Evolutionary conservation across 2,797 vertebrate species (phyloP), one percentile per base, ranked within the genome.

Genomic region (Phataginus tetradactyla): DNA sequence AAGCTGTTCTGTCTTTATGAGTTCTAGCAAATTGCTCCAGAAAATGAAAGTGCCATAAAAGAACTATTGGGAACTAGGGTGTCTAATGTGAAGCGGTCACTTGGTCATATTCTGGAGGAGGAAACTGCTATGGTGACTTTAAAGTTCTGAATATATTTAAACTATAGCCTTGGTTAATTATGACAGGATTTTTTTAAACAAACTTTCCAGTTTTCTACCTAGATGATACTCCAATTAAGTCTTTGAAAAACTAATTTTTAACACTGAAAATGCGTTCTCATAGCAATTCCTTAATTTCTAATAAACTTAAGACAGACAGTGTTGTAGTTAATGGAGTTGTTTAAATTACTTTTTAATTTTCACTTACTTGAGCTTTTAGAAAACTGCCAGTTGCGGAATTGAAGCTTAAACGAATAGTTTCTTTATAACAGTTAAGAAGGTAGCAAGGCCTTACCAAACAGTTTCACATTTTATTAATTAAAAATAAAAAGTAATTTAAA

Each of bases 1-100:
- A 55, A 37, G 79, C 90, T 12, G 13, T 42, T 34, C 63, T 79
- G 32, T 49, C 66, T 87, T 83, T 29, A 39, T 15, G 81, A 91
- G 66, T 59, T 11, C 78, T 5, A 75, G 32, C 17, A 37, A 81
- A 45, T 37, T 0, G 1, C 79, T 94, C 51, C 0, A 1, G 94
- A 97, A 98, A 98, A 88, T 49, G 98, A 97, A 98, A 98, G 96
- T 79, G 53, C 81, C 32, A 5, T 0, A 0, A 0, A 2, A 66
- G 68, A 84, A 72, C 32, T 42, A 51, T 77, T 9, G 49, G 1
- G 7, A 96, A 15, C 25, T 4, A 2, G 55, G 86, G 3, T 0
- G 13, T 7, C 86, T 79, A 32, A 13, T 3, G 18, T 15, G 64
- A 20, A 4, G 0, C 0, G 14, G 64, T 7, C 37, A 0, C 53